These are phyloP conservation scores for Grammomys dolichurus DNA, from an alignment of 2,113 vertebrate species.

Conservation along the genomic window DNA sequence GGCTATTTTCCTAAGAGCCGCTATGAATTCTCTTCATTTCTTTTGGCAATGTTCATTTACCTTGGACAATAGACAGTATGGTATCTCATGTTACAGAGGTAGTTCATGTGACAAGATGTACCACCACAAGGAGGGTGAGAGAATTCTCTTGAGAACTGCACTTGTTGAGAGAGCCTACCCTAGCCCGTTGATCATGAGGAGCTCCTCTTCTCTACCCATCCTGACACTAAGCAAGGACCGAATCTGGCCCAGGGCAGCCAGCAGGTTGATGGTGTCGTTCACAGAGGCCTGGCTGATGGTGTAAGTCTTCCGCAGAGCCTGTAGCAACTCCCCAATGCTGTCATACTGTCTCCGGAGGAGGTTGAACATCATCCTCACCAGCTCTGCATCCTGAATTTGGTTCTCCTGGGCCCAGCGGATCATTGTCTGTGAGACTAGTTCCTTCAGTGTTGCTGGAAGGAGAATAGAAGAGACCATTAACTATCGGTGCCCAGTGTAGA, in stretches of 20 bases:
- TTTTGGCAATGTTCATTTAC: background rate
- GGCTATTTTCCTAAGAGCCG: background rate
- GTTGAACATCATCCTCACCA: slow-evolving; percentile 97
- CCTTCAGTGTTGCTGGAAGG: slow-evolving; percentile 94
- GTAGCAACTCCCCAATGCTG: slow-evolving; percentile 97
- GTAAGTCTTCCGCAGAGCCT: slow-evolving; percentile 96
- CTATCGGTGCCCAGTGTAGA: background rate
- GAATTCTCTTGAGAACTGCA: background rate
- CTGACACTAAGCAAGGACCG: slow-evolving; percentile 97
- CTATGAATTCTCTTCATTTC: background rate
- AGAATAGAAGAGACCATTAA: background rate
- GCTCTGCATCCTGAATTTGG: slow-evolving; percentile 95
- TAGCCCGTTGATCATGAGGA: slow-evolving; percentile 98
- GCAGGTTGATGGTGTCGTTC: slow-evolving; percentile 94
- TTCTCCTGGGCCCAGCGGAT: slow-evolving; percentile 98
- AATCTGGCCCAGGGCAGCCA: slow-evolving; percentile 97
- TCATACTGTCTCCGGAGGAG: slow-evolving; percentile 97
- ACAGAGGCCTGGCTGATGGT: slow-evolving; percentile 96
- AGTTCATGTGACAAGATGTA: background rate
- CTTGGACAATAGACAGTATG: background rate
- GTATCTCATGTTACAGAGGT: background rate
- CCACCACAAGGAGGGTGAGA: accelerated
- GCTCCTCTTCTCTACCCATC: slow-evolving; percentile 98
- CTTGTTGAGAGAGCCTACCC: slow-evolving; percentile 87
- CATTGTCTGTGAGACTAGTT: slow-evolving; percentile 98